phyloP scores from a whole-genome alignment of 2,888 invertebrate genomes.

The Lasioglossum figueresi region DNA sequence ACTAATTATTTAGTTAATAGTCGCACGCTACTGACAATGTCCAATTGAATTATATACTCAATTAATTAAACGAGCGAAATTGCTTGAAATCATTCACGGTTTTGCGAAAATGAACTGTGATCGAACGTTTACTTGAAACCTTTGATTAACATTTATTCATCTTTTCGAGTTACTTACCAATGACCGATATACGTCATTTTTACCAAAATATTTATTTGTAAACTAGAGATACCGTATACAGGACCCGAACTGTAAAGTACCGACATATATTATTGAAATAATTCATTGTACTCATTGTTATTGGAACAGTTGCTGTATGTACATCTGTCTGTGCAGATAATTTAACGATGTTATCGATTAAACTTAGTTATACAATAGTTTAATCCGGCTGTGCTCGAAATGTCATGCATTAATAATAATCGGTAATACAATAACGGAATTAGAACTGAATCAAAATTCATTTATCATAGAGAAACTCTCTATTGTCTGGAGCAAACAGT shows the following conservation, averaged over 20 bases:
- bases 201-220: neutral
- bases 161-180: neutral
- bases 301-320: neutral
- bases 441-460: neutral
- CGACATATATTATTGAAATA: neutral
- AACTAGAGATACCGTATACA: neutral
- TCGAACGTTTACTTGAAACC: neutral
- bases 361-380: neutral
- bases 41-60: neutral
- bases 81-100: neutral
- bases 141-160: neutral
- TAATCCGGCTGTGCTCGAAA: neutral
- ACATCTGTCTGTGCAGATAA: neutral
- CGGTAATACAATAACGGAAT: neutral
- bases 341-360: neutral
- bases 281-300: neutral
- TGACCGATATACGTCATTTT: neutral
- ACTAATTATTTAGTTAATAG: neutral
- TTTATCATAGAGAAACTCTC: neutral
- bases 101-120: neutral
- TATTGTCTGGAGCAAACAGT: neutral
- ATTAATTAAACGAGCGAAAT: neutral
- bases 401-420: neutral
- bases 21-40: neutral
- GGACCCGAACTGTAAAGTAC: neutral